Base-by-base conservation (phyloP, 2,797 vertebrate genomes). In the Protonibea diacanthus region DNA sequence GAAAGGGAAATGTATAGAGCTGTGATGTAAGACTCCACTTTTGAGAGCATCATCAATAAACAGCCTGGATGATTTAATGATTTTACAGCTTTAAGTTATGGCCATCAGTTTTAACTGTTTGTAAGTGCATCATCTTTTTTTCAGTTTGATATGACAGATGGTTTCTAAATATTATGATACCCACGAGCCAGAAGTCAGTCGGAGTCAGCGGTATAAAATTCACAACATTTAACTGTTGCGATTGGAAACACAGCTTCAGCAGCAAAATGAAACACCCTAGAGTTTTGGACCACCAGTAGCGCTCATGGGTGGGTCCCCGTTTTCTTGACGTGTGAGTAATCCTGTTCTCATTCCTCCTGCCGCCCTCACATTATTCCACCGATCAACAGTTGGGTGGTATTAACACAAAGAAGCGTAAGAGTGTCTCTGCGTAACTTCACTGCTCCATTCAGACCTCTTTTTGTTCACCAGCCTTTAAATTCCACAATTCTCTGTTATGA, bases 141-240 rank as follows among this genome's bases (percentile, higher is more conserved):
- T n/a, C 45, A 38, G 3, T 74, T 45, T 57, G 25, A 18, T 60
- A 13, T 67, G 52, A 45, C 67, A 58, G 52, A 68, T 67, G 60
- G 29, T 48, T 23, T 59, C 9, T 21, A 15, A 18, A 73, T 38
- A n/a, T 29, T 17, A 40, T 1, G 2, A n/a, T 48, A 45, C 27
- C 57, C 58, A 59, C 23, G 40, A 58, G 45, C 51, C 25, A 68
- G 62, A 48, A 73, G 29, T 21, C 48, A 61, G 38, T 25, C 55
- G 15, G 44, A 52, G 25, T 38, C 33, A 9, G 33, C 8, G 8
- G 38, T 47, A 40, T 8, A 59, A 27, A 11, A 60, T 59, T 17
- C 6, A 13, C 18, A 66, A 51, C 0, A 10, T 27, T 74, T 49
- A 33, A 27, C 23, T 74, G 27, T 52, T 29, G 44, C 23, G 8